Conservation (phyloP, 2,888 invertebrate species). For the Diabrotica balteata region DNA sequence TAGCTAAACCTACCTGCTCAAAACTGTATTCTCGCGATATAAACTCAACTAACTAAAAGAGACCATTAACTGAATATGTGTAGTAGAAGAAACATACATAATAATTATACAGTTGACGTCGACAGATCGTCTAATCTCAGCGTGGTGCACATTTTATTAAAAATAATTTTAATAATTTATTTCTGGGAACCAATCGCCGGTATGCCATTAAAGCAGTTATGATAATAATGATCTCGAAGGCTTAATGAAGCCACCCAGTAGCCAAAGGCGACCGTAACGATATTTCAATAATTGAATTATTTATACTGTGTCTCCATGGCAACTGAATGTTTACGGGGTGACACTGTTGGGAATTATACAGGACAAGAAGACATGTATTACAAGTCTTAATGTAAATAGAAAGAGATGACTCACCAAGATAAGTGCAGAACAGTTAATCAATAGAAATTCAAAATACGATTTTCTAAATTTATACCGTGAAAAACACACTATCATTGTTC, state of each 20-base stretch:
- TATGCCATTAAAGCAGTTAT: conserved; percentile 39
- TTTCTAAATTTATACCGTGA: no score
- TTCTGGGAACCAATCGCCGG: conserved; percentile 47
- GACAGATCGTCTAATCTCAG: conserved; percentile 21
- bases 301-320: conserved; percentile 48
- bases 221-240: conserved; percentile 44
- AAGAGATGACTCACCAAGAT: no score
- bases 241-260: conserved; percentile 58
- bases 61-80: no score
- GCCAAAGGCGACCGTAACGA: conserved; percentile 48
- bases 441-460: no score
- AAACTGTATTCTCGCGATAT: background rate
- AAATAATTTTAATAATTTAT: conserved; percentile 49
- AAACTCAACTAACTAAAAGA: background rate
- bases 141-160: conserved; percentile 28
- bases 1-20: no score
- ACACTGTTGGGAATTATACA: no score
- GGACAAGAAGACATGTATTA: no score
- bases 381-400: no score
- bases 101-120: background rate
- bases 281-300: conserved; percentile 60
- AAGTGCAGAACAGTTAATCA: no score
- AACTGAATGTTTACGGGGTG: conserved; percentile 34
- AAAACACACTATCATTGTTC: no score
- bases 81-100: no score